These are phyloP conservation scores for Paragorgia papillata DNA, from an alignment of 92 coral and sea anemone genomes.

Conservation along the genomic window DNA sequence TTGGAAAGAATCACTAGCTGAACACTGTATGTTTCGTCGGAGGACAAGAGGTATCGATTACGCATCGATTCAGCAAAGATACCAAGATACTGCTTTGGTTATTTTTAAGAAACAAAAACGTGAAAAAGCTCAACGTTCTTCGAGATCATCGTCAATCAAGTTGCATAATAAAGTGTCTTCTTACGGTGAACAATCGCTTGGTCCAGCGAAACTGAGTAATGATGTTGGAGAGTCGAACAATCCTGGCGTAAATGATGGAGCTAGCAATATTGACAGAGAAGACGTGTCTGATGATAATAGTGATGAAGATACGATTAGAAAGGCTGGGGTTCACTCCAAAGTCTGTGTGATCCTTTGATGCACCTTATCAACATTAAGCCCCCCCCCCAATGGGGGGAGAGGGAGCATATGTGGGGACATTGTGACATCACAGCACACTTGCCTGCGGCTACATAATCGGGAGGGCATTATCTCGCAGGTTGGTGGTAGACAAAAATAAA, in stretches of 20 bases:
- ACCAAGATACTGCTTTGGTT: slow-evolving; percentile 68
- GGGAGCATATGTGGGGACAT: too few relatives aligned
- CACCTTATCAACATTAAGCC: not conserved
- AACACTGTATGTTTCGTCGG: slow-evolving; percentile 6
- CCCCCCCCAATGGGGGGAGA: too few relatives aligned
- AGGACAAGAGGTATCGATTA: slow-evolving; percentile 21
- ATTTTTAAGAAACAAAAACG: slow-evolving; percentile 61
- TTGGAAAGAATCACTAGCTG: not conserved
- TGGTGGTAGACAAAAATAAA: too few relatives aligned
- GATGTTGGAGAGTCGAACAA: not conserved
- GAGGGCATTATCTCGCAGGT: too few relatives aligned
- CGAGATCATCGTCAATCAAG: not conserved
- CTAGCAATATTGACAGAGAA: not conserved
- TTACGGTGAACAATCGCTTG: not conserved
- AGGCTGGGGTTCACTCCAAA: slow-evolving; percentile 33
- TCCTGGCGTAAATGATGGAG: not conserved
- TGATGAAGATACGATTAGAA: not conserved
- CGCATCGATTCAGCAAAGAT: slow-evolving; percentile 65
- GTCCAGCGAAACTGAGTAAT: not conserved
- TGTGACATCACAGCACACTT: too few relatives aligned
- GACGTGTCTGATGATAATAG: not conserved
- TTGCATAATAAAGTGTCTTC: not conserved
- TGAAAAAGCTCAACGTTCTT: slow-evolving; percentile 13
- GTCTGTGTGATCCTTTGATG: slow-evolving; percentile 27
- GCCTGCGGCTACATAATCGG: too few relatives aligned